phyloP scores from a whole-genome alignment of 2,888 invertebrate species.

The Chrysolina haemoptera region DNA sequence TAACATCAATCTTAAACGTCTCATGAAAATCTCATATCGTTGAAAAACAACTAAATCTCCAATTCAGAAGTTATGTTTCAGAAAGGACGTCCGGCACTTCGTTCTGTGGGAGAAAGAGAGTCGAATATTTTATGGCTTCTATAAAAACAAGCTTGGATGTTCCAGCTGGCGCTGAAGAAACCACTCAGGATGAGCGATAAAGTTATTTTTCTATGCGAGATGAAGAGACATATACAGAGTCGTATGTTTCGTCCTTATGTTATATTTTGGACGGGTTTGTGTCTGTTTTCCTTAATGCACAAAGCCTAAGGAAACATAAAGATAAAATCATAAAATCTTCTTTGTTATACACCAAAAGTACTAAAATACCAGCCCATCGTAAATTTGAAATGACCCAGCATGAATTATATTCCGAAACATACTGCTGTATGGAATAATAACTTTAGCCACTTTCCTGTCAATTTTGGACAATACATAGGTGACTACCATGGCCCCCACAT shows the following conservation, averaged over 20 bases:
- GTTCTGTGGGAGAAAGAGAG: constrained; percentile 21
- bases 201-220: neutral
- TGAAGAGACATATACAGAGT: neutral
- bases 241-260: neutral
- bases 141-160: constrained; percentile 18
- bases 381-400: too few relatives aligned
- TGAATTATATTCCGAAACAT: too few relatives aligned
- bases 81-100: constrained; percentile 34
- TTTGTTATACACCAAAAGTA: too few relatives aligned
- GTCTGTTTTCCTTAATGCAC: too few relatives aligned
- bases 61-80: constrained; percentile 47
- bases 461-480: too few relatives aligned
- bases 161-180: constrained; percentile 3
- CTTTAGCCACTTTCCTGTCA: too few relatives aligned
- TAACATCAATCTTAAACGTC: constrained; percentile 59
- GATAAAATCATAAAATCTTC: too few relatives aligned
- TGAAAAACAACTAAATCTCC: constrained; percentile 53
- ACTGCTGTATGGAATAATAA: too few relatives aligned
- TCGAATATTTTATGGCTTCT: constrained; percentile 13
- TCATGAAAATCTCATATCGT: constrained; percentile 58
- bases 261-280: neutral
- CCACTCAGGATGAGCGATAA: constrained; percentile 12
- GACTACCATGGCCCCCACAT: too few relatives aligned
- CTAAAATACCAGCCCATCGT: too few relatives aligned
- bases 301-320: too few relatives aligned